Evolutionary conservation across 2,888 invertebrate genomes (phyloP), one percentile per base, ranked within the genome.

Genomic region (Nephrotoma guestfalica): DNA sequence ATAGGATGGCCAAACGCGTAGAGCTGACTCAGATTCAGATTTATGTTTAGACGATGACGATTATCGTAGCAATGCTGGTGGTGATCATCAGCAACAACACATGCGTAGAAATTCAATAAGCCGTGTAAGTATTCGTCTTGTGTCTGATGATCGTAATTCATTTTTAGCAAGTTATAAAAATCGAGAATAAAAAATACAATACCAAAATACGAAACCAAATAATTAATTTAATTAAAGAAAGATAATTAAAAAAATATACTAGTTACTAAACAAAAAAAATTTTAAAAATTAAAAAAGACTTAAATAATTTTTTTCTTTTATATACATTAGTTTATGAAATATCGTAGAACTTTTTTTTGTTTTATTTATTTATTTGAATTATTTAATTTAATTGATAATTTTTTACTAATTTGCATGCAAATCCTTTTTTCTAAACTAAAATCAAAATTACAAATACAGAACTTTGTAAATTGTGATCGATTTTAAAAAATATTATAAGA

Each of bases 11-110:
- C 92, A 93, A 88, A 93, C 94, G 87, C 93, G 94, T 89, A 93
- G 94, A 89, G 93, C 94, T 85, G 97, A 97, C 91, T 97, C 97
- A 4, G 97, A 97, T 92, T 97, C 97, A n/a, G 97, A 97, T 91
- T 93, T 97, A 88, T 97, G 97, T 91, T 94, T 97, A 89, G 96
- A 96, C 89, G 96, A 97, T 88, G 93, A 92, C 88, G 93, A 92
- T 88, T 92, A 92, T 89, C 89, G 90, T 87, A 90, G 90, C 85
- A 89, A 89, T 88, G 89, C 90, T 87, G 90, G 89, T 87, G 89
- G 90, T 87, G 90, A 90, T 88, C 89, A 89, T 89, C 88, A 88
- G 18, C 87, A 91, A 90, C 90, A 90, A 90, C 86, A 86, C 47
- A 71, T 71, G 18, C 91, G 92, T 87, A 90, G 91, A 88, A 92